Evolutionary conservation across 2,113 vertebrate species (phyloP).

Genomic region (Seriola aureovittata): DNA sequence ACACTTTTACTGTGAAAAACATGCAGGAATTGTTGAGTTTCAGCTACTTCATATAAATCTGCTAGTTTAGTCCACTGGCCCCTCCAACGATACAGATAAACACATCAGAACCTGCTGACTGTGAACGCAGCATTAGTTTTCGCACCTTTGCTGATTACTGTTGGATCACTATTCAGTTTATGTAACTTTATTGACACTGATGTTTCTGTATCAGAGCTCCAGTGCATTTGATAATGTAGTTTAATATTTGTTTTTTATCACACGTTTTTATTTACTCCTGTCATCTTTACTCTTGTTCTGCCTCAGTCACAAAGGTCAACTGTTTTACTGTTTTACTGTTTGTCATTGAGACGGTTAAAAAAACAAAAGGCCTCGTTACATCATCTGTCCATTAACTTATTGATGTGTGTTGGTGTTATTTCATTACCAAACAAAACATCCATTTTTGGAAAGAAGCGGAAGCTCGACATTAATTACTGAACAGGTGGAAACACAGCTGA

Average conservation of each 20-base stretch:
- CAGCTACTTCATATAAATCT: too few relatives aligned
- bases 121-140: neutral
- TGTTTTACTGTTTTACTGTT: too few relatives aligned
- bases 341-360: neutral
- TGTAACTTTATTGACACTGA: neutral
- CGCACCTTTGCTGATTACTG: too few relatives aligned
- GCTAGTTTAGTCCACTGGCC: too few relatives aligned
- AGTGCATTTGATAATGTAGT: neutral
- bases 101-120: neutral
- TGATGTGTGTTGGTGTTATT: constrained; percentile 20
- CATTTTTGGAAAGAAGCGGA: constrained; percentile 11
- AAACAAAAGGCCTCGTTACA: constrained; percentile 17
- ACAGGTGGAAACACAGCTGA: constrained; percentile 36
- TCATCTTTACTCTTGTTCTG: too few relatives aligned
- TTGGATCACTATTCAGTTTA: too few relatives aligned
- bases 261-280: neutral
- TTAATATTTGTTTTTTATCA: neutral
- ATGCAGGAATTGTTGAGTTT: too few relatives aligned
- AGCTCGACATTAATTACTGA: constrained; percentile 42
- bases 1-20: too few relatives aligned
- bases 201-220: neutral
- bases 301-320: too few relatives aligned
- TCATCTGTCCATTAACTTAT: constrained; percentile 61
- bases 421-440: constrained; percentile 27
- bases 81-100: neutral